phyloP scores from a whole-genome alignment of 2,113 vertebrate genomes.

The Crotalus viridis region DNA sequence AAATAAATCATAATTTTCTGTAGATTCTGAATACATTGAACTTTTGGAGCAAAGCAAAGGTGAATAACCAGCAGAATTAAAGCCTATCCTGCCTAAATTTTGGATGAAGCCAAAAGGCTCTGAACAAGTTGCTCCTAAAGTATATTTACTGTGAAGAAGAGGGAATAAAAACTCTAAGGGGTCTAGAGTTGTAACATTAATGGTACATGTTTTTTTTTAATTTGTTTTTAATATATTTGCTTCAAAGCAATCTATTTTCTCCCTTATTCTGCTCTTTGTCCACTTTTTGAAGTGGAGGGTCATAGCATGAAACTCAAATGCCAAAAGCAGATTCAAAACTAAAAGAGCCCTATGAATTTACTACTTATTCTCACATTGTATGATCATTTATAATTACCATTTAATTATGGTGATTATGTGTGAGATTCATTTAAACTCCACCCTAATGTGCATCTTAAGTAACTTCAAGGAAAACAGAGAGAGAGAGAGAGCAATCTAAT shows the following conservation, averaged over 20 bases:
- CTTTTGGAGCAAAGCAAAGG: neutral
- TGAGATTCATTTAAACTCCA: neutral
- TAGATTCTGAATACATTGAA: neutral
- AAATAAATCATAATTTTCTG: neutral
- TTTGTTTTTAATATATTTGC: neutral
- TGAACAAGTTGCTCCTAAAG: neutral
- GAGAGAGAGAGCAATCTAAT: neutral
- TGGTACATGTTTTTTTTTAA: neutral
- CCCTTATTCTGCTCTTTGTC: neutral
- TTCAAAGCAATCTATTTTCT: neutral
- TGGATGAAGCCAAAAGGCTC: neutral
- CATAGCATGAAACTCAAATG: neutral
- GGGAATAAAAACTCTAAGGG: neutral
- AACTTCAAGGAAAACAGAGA: neutral
- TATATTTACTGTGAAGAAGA: neutral
- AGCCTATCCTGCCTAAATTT: neutral
- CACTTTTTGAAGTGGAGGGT: neutral
- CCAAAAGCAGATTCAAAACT: neutral
- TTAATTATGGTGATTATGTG: neutral
- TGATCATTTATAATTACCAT: neutral
- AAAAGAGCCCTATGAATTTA: neutral
- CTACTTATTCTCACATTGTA: neutral
- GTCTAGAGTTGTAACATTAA: neutral
- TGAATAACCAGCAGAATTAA: neutral
- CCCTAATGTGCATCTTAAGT: neutral